Evolutionary conservation across 2,888 invertebrate genomes (phyloP), one percentile per base, ranked within the genome.

Genomic region (Thera britannica): DNA sequence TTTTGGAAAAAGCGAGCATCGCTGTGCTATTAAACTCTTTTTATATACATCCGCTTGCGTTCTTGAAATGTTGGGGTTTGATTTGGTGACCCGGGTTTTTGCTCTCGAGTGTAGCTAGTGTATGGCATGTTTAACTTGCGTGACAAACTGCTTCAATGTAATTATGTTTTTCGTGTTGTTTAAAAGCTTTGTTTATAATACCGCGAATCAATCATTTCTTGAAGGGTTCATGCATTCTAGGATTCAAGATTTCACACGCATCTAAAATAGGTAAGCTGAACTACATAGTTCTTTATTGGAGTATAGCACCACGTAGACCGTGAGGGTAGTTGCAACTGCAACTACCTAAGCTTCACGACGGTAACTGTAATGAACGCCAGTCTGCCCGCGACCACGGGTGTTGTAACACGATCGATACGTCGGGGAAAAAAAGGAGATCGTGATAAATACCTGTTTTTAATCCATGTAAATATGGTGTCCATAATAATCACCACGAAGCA

Each of bases 111-210:
- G 9, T 70, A 58, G 64, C 36, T 46, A 51, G 36, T 63, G 58
- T 65, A 71, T 63, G 38, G 68, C 74, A 71, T 72, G 71, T 61
- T 68, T 57, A n/a, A 49, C 12, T 70, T 67, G 71, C 74, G 72
- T 72, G 74, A 71, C 64, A 8, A 67, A 62, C 61, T 58, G 64
- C 51, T 67, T 62, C 57, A 67, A 65, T 70, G 62, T 51, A 67
- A 67, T 62, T 67, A 67, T 62, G 54, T n/a, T 65, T 60, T 64
- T 56, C 46, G 56, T 61, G 64, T 58, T 46, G 36, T 64, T 41
- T 52, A 61, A 36, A 65, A 61, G 46, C 58, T 62, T 58, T 65
- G 12, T 52, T 57, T 23, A 52, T 52, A 57, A 55, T 68, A 62
- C 64, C 49, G 44, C 38, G 57, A 61, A 65, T 65, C 68, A 66